Evolutionary conservation across 2,113 vertebrate genomes (phyloP).

Genomic region (Carlito syrichta): DNA sequence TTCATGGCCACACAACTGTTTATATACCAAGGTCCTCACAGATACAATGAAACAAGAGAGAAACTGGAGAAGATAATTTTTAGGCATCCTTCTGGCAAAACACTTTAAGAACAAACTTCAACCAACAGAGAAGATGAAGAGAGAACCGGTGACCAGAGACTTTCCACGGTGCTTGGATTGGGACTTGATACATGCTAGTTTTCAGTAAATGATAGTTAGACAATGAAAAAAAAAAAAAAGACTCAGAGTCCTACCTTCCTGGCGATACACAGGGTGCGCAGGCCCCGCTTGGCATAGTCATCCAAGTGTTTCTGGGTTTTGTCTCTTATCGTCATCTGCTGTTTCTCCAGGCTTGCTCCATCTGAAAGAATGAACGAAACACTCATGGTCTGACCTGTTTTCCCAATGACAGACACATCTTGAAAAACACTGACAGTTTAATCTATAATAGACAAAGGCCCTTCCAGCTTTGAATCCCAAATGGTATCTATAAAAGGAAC

Average conservation of each 20-base stretch:
- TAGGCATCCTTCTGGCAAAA: background rate
- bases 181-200: background rate
- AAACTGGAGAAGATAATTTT: background rate
- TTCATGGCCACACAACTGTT: background rate
- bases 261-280: conserved; percentile 94
- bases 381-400: background rate
- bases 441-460: background rate
- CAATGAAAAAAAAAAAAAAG: background rate
- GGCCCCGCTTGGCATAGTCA: conserved; percentile 90
- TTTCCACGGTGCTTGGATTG: background rate
- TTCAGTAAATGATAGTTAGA: background rate
- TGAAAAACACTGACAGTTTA: background rate
- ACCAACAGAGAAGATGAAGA: background rate
- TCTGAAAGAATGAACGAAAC: conserved; percentile 56
- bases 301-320: conserved; percentile 92
- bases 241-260: conserved; percentile 86
- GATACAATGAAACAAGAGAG: background rate
- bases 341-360: conserved; percentile 58
- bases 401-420: background rate
- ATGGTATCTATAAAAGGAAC: background rate
- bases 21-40: background rate
- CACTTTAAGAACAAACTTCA: background rate
- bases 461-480: background rate
- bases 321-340: conserved; percentile 78
- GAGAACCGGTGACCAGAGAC: background rate